Conservation (phyloP, 2,888 invertebrate genomes). For the Ophonus ardosiacus region DNA sequence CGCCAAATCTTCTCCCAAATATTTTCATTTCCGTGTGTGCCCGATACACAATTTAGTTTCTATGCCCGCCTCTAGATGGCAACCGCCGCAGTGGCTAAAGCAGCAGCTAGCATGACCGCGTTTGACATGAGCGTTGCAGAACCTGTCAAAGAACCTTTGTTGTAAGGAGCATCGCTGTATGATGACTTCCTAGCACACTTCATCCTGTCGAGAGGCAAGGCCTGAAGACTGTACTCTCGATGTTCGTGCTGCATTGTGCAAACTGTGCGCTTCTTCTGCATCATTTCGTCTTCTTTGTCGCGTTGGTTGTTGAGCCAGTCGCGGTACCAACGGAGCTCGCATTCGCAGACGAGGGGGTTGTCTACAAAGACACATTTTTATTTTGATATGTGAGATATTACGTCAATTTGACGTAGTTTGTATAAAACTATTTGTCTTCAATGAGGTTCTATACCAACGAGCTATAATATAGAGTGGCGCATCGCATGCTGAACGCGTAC, state of each 20-base stretch:
- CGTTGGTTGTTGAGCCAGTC: slow-evolving; percentile 87
- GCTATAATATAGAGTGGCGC: no score
- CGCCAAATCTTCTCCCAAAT: no score
- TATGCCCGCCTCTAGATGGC: background rate
- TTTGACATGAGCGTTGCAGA: slow-evolving; percentile 71
- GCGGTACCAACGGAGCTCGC: slow-evolving; percentile 92
- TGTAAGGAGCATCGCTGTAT: slow-evolving; percentile 65
- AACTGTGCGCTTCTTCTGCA: slow-evolving; percentile 90
- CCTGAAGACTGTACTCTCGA: slow-evolving; percentile 89
- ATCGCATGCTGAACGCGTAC: no score
- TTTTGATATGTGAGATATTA: no score
- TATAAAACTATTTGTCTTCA: no score
- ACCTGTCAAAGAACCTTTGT: slow-evolving; percentile 72
- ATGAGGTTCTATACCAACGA: no score
- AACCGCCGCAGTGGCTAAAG: slow-evolving; percentile 6
- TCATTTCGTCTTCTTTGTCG: slow-evolving; percentile 90
- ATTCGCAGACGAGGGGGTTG: slow-evolving; percentile 92
- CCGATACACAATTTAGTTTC: no score
- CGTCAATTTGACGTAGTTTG: no score
- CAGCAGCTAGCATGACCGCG: slow-evolving; percentile 71
- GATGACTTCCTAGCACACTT: slow-evolving; percentile 85
- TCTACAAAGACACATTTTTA: slow-evolving; percentile 77
- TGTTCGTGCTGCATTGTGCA: slow-evolving; percentile 90
- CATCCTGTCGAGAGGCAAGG: slow-evolving; percentile 90
- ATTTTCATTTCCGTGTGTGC: no score